Conservation (phyloP, 2,113 vertebrate genomes). For the Dasyurus viverrinus region DNA sequence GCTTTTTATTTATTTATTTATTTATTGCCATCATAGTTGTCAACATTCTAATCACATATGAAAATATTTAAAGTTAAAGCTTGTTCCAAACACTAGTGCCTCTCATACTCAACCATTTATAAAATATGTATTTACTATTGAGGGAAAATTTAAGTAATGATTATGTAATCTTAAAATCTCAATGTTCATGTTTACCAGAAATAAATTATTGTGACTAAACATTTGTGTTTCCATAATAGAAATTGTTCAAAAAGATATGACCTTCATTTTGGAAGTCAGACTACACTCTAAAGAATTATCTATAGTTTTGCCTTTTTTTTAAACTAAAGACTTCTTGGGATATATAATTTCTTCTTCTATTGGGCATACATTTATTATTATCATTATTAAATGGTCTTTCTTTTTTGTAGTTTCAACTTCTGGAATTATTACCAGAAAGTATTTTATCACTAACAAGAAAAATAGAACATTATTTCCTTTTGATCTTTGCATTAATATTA, state of each 20-base stretch:
- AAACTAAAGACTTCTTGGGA: not conserved
- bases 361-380: not conserved
- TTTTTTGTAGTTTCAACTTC: not conserved
- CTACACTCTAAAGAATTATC: not conserved
- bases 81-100: not conserved
- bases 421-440: not conserved
- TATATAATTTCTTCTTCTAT: not conserved
- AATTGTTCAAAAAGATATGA: not conserved
- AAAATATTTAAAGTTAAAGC: not conserved
- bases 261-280: not conserved
- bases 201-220: too few species aligned
- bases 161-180: not conserved
- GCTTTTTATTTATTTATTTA: not conserved
- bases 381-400: not conserved
- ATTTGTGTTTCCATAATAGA: too few species aligned
- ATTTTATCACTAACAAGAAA: not conserved
- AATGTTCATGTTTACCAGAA: not conserved
- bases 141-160: not conserved
- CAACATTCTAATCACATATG: not conserved
- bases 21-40: not conserved
- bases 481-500: not conserved
- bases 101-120: not conserved
- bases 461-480: not conserved
- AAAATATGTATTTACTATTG: not conserved
- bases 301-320: not conserved